phyloP scores from a whole-genome alignment of 2,888 invertebrate species.

The Caenorhabditis plicata region DNA sequence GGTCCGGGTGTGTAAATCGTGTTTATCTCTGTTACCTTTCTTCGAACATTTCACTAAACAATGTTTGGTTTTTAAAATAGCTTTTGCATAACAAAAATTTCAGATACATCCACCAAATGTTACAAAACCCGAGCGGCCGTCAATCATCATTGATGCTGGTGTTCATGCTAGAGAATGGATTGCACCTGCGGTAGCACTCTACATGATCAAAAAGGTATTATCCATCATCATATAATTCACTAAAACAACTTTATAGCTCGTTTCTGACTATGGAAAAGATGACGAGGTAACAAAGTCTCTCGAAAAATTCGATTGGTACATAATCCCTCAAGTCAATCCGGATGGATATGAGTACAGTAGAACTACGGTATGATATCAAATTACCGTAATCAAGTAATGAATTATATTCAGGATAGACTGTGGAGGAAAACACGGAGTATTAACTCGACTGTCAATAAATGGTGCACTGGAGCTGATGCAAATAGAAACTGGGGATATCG shows the following conservation, averaged over 20 bases:
- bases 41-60: not conserved
- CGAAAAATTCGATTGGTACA: slow-evolving; percentile 61
- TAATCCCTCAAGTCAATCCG: slow-evolving; percentile 62
- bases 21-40: not conserved
- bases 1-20: too few species aligned
- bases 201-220: slow-evolving; percentile 55
- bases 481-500: slow-evolving; percentile 64
- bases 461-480: slow-evolving; percentile 64
- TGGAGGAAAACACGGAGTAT: slow-evolving; percentile 64
- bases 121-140: slow-evolving; percentile 41
- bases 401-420: slow-evolving; percentile 52
- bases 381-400: not conserved
- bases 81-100: not conserved
- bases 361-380: slow-evolving; percentile 26
- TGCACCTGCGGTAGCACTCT: slow-evolving; percentile 58
- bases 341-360: slow-evolving; percentile 63
- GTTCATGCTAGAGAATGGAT: slow-evolving; percentile 64
- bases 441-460: slow-evolving; percentile 53
- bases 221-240: too few species aligned
- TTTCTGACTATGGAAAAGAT: slow-evolving; percentile 42
- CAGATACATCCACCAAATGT: slow-evolving; percentile 23
- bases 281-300: slow-evolving; percentile 37
- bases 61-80: not conserved
- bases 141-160: slow-evolving; percentile 62
- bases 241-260: too few species aligned